Evolutionary conservation across 1,140 invertebrate species (phyloP).

Genomic region (Rhagoletis zephyria): DNA sequence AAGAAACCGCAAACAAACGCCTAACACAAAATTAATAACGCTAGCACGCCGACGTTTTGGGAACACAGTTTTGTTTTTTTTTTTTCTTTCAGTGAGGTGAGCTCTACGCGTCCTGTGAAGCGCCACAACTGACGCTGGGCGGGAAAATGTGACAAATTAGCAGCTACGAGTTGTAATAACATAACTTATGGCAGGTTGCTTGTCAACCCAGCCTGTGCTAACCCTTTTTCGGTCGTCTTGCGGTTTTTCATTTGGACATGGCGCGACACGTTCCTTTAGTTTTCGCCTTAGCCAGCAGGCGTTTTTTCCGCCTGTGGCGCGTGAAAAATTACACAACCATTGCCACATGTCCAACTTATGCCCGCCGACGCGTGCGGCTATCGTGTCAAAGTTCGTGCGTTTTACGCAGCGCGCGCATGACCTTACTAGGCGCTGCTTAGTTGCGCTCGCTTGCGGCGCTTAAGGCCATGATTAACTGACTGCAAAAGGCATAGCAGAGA

Average conservation of each 20-base stretch:
- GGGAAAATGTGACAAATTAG: slow-evolving; percentile 13
- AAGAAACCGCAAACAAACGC: slow-evolving; percentile 32
- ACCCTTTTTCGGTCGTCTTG: background rate
- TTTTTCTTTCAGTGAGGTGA: no score
- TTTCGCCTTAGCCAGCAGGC: background rate
- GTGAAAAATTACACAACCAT: slow-evolving; percentile 44
- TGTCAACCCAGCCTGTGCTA: background rate
- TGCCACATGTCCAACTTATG: background rate
- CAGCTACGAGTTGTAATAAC: background rate
- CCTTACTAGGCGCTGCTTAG: background rate
- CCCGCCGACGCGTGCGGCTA: background rate
- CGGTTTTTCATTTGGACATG: background rate
- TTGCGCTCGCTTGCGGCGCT: background rate
- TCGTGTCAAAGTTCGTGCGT: slow-evolving; percentile 36
- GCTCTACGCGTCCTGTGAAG: slow-evolving; percentile 4
- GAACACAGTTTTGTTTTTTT: no score
- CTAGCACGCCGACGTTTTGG: background rate
- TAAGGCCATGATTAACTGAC: background rate
- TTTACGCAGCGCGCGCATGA: background rate
- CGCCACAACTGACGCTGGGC: slow-evolving; percentile 24
- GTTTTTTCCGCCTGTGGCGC: slow-evolving; percentile 22
- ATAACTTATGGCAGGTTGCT: background rate
- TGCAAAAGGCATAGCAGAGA: background rate
- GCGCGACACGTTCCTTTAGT: background rate
- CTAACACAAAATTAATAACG: background rate